phyloP scores from a whole-genome alignment of 1,140 invertebrate genomes.

The Rhopalosiphum maidis region DNA sequence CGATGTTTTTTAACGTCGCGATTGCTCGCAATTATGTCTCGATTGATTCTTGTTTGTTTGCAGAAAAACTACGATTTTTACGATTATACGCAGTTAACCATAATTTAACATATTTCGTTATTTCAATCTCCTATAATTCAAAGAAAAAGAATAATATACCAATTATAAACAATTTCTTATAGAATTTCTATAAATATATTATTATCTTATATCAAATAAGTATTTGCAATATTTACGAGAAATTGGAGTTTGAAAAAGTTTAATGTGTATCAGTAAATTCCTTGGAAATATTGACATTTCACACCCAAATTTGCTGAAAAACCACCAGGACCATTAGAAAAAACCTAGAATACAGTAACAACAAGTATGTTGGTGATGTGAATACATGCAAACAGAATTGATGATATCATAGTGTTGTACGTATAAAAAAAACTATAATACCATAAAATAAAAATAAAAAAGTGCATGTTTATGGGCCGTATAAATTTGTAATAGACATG shows the following conservation, averaged over 20 bases:
- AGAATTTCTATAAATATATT: background rate
- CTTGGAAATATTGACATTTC: background rate
- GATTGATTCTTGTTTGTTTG: background rate
- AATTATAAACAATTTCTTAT: background rate
- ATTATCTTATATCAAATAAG: too few species aligned
- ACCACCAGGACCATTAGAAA: too few species aligned
- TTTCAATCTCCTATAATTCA: background rate
- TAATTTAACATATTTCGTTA: background rate
- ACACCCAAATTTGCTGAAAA: background rate
- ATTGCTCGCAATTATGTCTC: background rate
- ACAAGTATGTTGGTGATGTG: too few species aligned
- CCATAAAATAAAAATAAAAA: background rate
- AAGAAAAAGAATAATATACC: background rate
- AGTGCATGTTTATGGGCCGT: background rate
- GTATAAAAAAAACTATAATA: background rate
- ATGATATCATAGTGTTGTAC: background rate
- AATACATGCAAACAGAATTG: too few species aligned
- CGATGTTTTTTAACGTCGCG: background rate
- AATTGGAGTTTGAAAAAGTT: background rate
- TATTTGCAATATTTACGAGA: too few species aligned
- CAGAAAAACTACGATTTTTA: background rate
- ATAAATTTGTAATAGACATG: background rate
- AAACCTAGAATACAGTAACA: too few species aligned
- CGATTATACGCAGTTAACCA: background rate
- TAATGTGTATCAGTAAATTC: background rate